A percentile compares a stretch with the other conserved stretches of the same genome.
These are phyloP conservation scores for Callipepla squamata DNA, from an alignment of 2,113 vertebrate genomes.

Conservation along the genomic window DNA sequence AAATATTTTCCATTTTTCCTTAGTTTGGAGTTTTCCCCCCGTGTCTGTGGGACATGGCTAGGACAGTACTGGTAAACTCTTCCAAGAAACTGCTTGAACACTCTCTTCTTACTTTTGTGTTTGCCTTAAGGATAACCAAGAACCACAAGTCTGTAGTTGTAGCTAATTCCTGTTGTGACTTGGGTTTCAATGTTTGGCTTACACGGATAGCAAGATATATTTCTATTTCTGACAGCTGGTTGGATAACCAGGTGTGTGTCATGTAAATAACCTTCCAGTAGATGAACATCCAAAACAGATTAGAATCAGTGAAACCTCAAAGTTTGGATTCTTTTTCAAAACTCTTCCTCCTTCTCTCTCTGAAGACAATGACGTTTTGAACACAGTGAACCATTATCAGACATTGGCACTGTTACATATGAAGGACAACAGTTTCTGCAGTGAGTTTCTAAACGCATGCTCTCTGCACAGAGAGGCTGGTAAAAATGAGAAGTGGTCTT, in stretches of 20 bases:
- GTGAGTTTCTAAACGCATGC: background rate
- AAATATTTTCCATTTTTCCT: background rate
- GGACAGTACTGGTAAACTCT: background rate
- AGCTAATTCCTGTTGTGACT: background rate
- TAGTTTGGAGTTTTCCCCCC: background rate
- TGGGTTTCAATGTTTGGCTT: background rate
- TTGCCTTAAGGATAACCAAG: background rate
- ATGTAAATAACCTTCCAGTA: background rate
- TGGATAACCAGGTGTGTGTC: background rate
- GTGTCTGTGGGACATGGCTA: background rate
- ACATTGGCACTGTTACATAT: rapidly evolving
- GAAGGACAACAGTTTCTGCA: background rate
- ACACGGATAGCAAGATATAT: background rate
- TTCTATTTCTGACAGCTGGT: background rate
- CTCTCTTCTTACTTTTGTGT: background rate
- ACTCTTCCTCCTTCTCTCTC: background rate
- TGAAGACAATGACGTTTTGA: background rate
- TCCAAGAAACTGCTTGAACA: background rate
- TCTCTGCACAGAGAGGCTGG: background rate
- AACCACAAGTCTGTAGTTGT: background rate
- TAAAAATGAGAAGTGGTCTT: conserved; percentile 16
- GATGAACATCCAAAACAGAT: background rate
- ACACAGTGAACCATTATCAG: background rate
- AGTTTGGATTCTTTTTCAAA: background rate
- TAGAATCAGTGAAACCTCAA: background rate